These are phyloP conservation scores for Etia nguti DNA, from an alignment of 2,113 vertebrate species.

Conservation along the genomic window DNA sequence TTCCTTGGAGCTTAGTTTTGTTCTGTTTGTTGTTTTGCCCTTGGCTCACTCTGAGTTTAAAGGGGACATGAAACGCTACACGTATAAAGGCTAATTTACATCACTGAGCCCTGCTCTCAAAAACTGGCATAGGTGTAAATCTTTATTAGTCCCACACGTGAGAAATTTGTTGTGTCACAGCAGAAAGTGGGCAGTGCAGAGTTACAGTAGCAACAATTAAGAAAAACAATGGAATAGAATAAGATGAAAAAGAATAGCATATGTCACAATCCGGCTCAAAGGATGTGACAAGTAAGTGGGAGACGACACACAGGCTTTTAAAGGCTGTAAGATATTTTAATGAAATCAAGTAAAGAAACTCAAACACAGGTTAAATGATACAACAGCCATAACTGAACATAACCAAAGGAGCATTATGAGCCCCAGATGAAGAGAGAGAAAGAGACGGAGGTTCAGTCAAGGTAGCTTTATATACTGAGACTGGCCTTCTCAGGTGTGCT, in stretches of 20 bases:
- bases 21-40: background rate
- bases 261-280: background rate
- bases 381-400: background rate
- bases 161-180: background rate
- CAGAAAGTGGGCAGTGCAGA: accelerated
- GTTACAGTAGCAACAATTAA: accelerated
- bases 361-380: background rate
- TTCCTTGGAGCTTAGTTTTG: background rate
- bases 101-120: accelerated
- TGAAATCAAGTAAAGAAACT: accelerated
- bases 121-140: accelerated
- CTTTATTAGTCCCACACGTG: accelerated
- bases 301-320: background rate
- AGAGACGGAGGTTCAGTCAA: background rate
- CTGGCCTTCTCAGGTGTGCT: accelerated
- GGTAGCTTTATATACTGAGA: background rate
- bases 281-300: background rate
- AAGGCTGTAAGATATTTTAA: background rate
- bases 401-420: background rate
- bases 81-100: accelerated
- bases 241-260: accelerated
- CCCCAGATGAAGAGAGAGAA: accelerated
- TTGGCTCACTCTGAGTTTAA: too few relatives aligned
- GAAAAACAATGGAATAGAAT: accelerated
- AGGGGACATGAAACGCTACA: accelerated